Conservation (phyloP, 2,888 invertebrate species). For the Meteorus colon region DNA sequence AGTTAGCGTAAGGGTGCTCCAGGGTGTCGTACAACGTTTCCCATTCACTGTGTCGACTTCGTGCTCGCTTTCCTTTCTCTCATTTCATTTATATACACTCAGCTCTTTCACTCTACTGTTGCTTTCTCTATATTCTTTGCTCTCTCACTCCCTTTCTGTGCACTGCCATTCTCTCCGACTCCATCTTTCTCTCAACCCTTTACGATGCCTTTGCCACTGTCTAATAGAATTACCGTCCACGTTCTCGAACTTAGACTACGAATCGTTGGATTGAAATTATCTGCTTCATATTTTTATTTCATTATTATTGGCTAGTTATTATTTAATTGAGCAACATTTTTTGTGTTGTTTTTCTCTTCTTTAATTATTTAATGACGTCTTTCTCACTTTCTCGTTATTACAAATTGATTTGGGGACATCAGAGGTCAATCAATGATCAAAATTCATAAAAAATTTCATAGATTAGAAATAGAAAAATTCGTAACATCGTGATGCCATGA, state of each 20-base stretch:
- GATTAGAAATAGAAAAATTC: no score
- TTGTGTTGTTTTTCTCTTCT: no score
- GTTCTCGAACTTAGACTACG: constrained; percentile 41
- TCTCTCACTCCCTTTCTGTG: constrained; percentile 41
- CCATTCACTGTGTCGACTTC: constrained; percentile 49
- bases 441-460: no score
- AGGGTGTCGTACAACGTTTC: constrained; percentile 69
- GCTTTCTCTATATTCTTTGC: constrained; percentile 10
- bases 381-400: no score
- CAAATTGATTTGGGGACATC: no score
- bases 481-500: no score
- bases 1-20: constrained; percentile 74
- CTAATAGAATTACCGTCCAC: constrained; percentile 72
- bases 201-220: constrained; percentile 70
- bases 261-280: constrained; percentile 68
- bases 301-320: background rate
- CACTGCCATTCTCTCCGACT: constrained; percentile 1
- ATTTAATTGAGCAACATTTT: no score
- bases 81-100: constrained; percentile 47
- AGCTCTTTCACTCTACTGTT: constrained; percentile 31
- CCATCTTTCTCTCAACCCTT: constrained; percentile 66
- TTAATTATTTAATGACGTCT: no score
- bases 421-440: no score
- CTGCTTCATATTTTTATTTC: constrained; percentile 42
- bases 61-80: constrained; percentile 36